These are phyloP conservation scores for Polymixis lichenea DNA, from an alignment of 2,888 invertebrate genomes.

Conservation along the genomic window DNA sequence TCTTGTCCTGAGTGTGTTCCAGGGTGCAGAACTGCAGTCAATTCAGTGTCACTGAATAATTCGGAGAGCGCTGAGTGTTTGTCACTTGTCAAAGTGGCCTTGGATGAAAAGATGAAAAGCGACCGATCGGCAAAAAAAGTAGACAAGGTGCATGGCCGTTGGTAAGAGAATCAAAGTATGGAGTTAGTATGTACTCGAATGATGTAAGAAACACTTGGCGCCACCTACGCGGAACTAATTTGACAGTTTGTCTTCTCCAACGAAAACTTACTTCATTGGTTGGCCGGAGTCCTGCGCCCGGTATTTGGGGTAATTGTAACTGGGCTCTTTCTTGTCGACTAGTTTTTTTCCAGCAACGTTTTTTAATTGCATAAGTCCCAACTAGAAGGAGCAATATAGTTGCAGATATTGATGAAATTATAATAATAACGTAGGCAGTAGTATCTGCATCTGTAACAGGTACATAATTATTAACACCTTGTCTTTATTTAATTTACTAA, in stretches of 20 bases:
- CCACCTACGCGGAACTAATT: not conserved
- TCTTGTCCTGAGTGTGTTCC: too few species aligned
- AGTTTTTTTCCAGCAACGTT: not conserved
- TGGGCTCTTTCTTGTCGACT: not conserved
- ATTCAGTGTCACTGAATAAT: too few species aligned
- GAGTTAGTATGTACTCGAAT: not conserved
- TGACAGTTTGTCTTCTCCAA: not conserved
- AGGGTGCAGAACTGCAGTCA: too few species aligned
- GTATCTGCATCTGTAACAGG: constrained; percentile 5
- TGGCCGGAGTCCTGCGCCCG: not conserved
- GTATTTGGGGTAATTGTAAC: constrained; percentile 10
- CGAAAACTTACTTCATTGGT: not conserved
- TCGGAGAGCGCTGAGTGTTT: not conserved
- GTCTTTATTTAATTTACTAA: not conserved
- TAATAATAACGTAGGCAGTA: not conserved
- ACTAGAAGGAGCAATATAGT: not conserved
- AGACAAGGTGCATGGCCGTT: not conserved
- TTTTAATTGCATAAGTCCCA: not conserved
- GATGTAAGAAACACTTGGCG: not conserved
- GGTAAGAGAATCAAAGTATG: not conserved
- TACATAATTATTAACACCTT: not conserved
- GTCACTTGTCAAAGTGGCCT: not conserved
- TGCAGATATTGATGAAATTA: constrained; percentile 5
- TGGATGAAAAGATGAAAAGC: not conserved
- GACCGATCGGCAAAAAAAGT: not conserved